Percentiles rank a stretch among this genome's conserved stretches.
Evolutionary conservation across 2,888 invertebrate species (phyloP).

Genomic region (Nymphalis urticae): DNA sequence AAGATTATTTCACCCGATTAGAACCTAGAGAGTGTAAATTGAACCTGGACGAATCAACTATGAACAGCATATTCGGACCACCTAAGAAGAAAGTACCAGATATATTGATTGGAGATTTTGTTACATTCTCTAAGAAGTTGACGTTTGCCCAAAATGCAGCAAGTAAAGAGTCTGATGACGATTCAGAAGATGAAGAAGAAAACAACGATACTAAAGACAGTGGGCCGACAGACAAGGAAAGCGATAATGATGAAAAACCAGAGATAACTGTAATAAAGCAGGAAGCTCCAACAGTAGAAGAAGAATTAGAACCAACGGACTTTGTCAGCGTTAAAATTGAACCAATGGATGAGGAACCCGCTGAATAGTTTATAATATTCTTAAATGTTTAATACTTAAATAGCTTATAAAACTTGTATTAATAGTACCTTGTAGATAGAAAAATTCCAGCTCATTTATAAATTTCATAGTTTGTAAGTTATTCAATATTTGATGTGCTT

Average conservation of each 20-base stretch:
- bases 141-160: conserved; percentile 32
- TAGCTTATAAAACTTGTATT: too few relatives aligned
- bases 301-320: conserved; percentile 66
- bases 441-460: too few relatives aligned
- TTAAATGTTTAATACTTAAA: too few relatives aligned
- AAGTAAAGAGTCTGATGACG: conserved; percentile 39
- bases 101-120: conserved; percentile 54
- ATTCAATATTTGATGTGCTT: too few relatives aligned
- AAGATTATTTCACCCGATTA: conserved; percentile 58
- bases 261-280: conserved; percentile 40
- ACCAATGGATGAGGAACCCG: conserved; percentile 51
- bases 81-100: conserved; percentile 52
- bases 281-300: conserved; percentile 29
- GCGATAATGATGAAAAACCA: conserved; percentile 37
- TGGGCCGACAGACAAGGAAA: conserved; percentile 28
- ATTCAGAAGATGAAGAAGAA: conserved; percentile 26
- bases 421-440: too few relatives aligned
- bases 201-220: conserved; percentile 19
- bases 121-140: conserved; percentile 48
- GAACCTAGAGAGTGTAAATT: conserved; percentile 71
- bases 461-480: too few relatives aligned
- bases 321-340: conserved; percentile 76
- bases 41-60: conserved; percentile 62
- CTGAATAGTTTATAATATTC: conserved; percentile 16
- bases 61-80: conserved; percentile 69